Evolutionary conservation across 2,888 invertebrate species (phyloP).

Genomic region (Penaeus monodon): DNA sequence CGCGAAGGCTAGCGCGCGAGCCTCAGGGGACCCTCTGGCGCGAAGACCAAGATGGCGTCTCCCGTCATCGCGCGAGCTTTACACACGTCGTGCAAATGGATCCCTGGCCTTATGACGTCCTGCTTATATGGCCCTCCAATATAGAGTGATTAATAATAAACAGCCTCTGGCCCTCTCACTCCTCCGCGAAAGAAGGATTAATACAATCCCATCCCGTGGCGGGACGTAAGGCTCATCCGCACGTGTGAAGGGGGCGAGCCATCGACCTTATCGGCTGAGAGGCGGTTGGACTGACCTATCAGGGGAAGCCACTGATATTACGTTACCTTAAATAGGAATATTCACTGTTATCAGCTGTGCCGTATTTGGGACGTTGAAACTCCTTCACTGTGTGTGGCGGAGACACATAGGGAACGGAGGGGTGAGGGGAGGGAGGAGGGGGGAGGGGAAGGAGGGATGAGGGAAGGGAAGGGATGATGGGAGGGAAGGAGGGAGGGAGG

Average conservation of each 20-base stretch:
- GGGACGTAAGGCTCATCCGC: not conserved
- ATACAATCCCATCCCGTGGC: not conserved
- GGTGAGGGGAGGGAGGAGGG: too few species aligned
- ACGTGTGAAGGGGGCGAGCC: too few species aligned
- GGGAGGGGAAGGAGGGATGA: too few species aligned
- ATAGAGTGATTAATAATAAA: slow-evolving; percentile 48
- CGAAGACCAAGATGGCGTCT: too few species aligned
- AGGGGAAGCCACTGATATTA: not conserved
- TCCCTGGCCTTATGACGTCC: slow-evolving; percentile 26
- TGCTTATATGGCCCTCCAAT: slow-evolving; percentile 38
- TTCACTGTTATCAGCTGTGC: slow-evolving; percentile 38
- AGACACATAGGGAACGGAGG: not conserved
- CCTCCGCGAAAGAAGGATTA: not conserved
- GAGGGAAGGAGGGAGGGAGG: too few species aligned
- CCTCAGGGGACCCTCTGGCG: too few species aligned
- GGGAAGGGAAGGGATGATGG: too few species aligned
- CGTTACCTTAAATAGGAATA: slow-evolving; percentile 39
- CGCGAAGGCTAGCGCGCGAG: too few species aligned
- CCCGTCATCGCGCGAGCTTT: not conserved
- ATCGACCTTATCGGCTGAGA: too few species aligned
- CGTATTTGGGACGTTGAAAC: slow-evolving; percentile 7
- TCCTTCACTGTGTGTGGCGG: slow-evolving; percentile 21
- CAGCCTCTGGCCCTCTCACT: not conserved
- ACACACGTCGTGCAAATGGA: slow-evolving; percentile 30
- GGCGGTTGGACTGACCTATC: not conserved